Evolutionary conservation across 2,888 invertebrate genomes (phyloP).

Genomic region (Ormyrus nitidulus): DNA sequence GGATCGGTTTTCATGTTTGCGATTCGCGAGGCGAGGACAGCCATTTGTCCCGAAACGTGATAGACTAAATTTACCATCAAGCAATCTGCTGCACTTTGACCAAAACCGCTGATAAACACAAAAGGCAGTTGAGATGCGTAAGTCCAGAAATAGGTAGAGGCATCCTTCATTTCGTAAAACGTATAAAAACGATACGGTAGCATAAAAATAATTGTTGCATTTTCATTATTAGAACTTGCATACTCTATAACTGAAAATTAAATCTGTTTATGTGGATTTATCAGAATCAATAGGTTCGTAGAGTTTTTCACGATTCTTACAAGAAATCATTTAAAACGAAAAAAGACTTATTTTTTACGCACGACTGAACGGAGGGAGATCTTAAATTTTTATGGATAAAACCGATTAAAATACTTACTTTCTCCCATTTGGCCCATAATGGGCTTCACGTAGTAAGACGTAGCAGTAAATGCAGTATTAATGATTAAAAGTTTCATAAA

Average conservation of each 20-base stretch:
- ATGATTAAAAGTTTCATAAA: constrained; percentile 62
- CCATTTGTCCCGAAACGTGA: no score
- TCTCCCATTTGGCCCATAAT: constrained; percentile 60
- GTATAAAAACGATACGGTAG: constrained; percentile 67
- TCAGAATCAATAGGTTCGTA: no score
- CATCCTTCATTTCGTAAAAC: constrained; percentile 64
- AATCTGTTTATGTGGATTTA: not conserved
- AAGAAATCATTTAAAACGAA: no score
- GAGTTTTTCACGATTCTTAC: no score
- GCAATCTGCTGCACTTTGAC: no score
- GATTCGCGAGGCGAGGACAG: no score
- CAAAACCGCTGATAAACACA: no score
- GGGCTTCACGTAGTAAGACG: constrained; percentile 66
- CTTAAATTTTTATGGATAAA: no score
- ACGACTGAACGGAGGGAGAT: no score
- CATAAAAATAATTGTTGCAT: constrained; percentile 54
- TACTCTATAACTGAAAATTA: constrained; percentile 38
- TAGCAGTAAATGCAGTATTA: constrained; percentile 64
- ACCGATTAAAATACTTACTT: constrained; percentile 50
- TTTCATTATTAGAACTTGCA: constrained; percentile 16
- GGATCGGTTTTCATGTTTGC: constrained; percentile 59
- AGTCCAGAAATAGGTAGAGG: constrained; percentile 58
- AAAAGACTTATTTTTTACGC: no score
- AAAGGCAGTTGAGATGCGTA: no score
- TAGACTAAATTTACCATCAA: no score